phyloP scores from a whole-genome alignment of 2,113 vertebrate species.

The Eolophus roseicapilla region DNA sequence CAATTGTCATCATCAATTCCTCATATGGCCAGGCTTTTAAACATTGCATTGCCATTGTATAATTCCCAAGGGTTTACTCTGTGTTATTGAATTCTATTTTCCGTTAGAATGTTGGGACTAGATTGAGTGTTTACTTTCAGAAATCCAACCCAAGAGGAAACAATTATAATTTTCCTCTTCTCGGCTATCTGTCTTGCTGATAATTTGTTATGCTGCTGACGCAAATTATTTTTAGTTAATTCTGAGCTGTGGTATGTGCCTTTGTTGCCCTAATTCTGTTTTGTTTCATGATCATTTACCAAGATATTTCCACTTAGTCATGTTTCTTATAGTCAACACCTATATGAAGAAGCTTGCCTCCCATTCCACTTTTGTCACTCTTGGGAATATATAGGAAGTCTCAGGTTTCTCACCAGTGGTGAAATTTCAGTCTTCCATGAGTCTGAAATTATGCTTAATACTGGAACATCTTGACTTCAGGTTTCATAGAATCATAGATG shows the following conservation, averaged over 20 bases:
- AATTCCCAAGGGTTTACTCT: constrained; percentile 1
- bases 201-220: neutral
- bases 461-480: neutral
- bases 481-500: neutral
- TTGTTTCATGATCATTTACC: neutral
- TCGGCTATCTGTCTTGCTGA: constrained; percentile 14
- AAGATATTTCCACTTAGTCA: neutral
- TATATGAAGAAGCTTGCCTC: neutral
- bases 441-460: neutral
- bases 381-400: neutral
- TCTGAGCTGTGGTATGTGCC: neutral
- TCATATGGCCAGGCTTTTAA: neutral
- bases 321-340: neutral
- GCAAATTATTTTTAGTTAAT: constrained; percentile 25
- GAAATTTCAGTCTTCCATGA: neutral
- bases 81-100: constrained; percentile 44
- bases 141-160: constrained; percentile 17
- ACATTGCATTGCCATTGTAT: neutral
- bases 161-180: constrained; percentile 21
- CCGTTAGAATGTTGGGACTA: neutral
- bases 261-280: neutral
- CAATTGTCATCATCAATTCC: neutral
- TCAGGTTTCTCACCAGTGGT: neutral
- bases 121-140: constrained; percentile 16
- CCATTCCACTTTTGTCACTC: neutral